phyloP scores from a whole-genome alignment of 2,113 vertebrate genomes.

The Podarcis raffonei region DNA sequence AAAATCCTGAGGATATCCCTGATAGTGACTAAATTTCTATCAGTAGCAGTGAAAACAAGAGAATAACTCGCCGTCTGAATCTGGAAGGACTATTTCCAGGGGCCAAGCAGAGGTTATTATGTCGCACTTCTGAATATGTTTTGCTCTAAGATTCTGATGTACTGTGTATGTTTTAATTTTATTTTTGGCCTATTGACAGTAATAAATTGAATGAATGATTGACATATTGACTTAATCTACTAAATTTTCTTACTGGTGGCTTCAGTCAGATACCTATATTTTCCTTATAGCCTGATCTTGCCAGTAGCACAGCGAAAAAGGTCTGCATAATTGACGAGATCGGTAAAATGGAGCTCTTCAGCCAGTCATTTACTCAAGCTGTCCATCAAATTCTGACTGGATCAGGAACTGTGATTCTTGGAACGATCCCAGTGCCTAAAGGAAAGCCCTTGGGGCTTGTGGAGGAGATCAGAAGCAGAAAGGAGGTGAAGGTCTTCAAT shows the following conservation, averaged over 20 bases:
- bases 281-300: slow-evolving; percentile 69
- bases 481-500: slow-evolving; percentile 86
- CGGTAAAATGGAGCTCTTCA: slow-evolving; percentile 98
- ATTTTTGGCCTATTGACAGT: too few relatives aligned
- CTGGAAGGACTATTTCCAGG: too few relatives aligned
- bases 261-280: slow-evolving; percentile 25
- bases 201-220: too few relatives aligned
- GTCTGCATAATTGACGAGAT: slow-evolving; percentile 93
- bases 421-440: slow-evolving; percentile 90
- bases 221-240: background rate
- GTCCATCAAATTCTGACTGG: slow-evolving; percentile 80
- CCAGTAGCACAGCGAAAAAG: slow-evolving; percentile 58
- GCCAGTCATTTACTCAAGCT: slow-evolving; percentile 86
- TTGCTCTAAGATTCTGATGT: background rate
- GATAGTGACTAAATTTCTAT: too few relatives aligned
- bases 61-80: too few relatives aligned
- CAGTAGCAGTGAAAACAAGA: too few relatives aligned
- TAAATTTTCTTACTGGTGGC: background rate
- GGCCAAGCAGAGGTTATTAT: too few relatives aligned
- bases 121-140: too few relatives aligned
- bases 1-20: too few relatives aligned
- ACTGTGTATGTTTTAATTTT: background rate
- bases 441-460: slow-evolving; percentile 88
- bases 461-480: slow-evolving; percentile 88
- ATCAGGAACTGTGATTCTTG: slow-evolving; percentile 79